phyloP scores from a whole-genome alignment of 2,113 vertebrate genomes.

The Urocitellus parryii region DNA sequence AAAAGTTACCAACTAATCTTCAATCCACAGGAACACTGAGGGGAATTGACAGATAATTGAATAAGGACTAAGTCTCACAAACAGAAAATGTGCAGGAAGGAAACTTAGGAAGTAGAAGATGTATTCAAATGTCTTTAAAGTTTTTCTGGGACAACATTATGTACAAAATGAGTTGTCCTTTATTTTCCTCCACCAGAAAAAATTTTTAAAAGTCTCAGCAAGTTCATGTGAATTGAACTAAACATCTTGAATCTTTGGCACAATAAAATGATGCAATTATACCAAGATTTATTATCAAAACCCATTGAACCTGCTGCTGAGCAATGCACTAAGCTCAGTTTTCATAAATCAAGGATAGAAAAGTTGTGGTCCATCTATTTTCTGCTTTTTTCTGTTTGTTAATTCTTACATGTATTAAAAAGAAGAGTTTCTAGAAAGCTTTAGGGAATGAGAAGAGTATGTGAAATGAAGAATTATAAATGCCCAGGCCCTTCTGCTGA shows the following conservation, averaged over 20 bases:
- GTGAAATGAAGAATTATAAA: not conserved
- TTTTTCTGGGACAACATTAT: not conserved
- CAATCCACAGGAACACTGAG: not conserved
- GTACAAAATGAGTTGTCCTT: not conserved
- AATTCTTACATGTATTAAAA: not conserved
- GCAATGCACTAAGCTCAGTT: not conserved
- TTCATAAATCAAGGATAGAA: not conserved
- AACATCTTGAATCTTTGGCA: slow-evolving; percentile 3
- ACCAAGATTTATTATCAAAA: not conserved
- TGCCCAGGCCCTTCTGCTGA: not conserved
- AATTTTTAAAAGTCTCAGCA: not conserved
- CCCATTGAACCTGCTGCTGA: not conserved
- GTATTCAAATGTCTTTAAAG: not conserved
- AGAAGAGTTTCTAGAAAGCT: slow-evolving; percentile 8
- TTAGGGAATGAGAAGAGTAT: not conserved
- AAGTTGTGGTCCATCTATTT: not conserved
- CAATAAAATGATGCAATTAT: not conserved
- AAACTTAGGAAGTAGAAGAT: not conserved
- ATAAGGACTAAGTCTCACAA: not conserved
- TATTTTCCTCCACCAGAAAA: not conserved
- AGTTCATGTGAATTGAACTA: not conserved
- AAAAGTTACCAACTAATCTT: not conserved
- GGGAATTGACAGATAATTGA: not conserved
- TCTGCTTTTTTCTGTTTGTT: not conserved
- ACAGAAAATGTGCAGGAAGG: not conserved